Conservation (phyloP, 2,113 vertebrate genomes). For the Prietella phreatophila region DNA sequence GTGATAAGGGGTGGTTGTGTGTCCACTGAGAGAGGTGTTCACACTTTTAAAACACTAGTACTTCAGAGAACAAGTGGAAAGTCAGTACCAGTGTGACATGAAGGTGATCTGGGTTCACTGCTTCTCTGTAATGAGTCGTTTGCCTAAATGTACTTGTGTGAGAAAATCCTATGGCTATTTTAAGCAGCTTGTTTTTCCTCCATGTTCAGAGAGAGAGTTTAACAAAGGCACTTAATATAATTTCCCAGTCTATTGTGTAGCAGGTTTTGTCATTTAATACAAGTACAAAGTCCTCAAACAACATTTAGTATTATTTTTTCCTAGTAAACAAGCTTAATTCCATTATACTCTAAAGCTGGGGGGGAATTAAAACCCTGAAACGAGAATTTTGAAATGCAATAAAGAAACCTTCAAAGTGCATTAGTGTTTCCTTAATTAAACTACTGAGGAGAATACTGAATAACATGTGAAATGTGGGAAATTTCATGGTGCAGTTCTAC, state of each 20-base stretch:
- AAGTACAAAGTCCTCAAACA: background rate
- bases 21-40: background rate
- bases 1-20: slow-evolving; percentile 13
- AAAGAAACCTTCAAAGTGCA: background rate
- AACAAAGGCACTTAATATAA: slow-evolving; percentile 7
- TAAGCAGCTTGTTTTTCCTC: background rate
- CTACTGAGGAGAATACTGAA: background rate
- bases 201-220: background rate
- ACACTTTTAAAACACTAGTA: background rate
- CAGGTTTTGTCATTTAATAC: slow-evolving; percentile 7
- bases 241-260: background rate
- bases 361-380: background rate
- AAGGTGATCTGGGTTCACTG: background rate
- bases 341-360: background rate
- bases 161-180: background rate
- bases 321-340: background rate
- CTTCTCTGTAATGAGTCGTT: background rate
- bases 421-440: background rate
- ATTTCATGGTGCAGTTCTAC: too few species aligned
- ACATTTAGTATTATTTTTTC: background rate
- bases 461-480: background rate
- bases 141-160: background rate
- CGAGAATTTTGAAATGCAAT: background rate
- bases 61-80: background rate
- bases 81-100: background rate